Evolutionary conservation across 2,113 vertebrate genomes (phyloP).

Genomic region (Aepyceros melampus): DNA sequence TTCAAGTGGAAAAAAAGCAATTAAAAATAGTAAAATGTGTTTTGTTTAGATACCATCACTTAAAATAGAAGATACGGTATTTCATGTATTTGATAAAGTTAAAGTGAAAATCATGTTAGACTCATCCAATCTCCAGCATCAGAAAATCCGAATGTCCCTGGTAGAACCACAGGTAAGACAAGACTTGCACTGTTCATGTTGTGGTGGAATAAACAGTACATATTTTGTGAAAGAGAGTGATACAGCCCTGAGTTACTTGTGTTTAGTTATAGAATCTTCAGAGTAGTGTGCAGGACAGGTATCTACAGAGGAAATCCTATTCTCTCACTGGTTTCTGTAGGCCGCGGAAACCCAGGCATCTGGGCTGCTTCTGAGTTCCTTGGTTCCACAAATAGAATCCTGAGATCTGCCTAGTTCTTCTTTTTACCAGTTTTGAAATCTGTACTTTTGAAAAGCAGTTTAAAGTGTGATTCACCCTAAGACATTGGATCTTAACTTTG

Average conservation of each 20-base stretch:
- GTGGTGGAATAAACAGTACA: neutral
- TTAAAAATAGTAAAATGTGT: slow-evolving; percentile 18
- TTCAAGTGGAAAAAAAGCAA: neutral
- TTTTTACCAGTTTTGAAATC: neutral
- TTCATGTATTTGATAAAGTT: slow-evolving; percentile 92
- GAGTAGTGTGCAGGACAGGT: neutral
- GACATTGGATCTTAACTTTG: neutral
- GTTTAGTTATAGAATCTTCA: neutral
- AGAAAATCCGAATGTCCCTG: slow-evolving; percentile 96
- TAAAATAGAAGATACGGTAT: slow-evolving; percentile 88
- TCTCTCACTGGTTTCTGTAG: neutral
- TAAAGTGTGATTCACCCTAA: neutral
- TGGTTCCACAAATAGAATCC: neutral
- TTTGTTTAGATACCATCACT: slow-evolving; percentile 87
- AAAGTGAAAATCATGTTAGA: slow-evolving; percentile 94
- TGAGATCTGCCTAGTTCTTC: neutral
- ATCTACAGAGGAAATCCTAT: neutral
- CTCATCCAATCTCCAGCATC: slow-evolving; percentile 95
- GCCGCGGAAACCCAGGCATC: neutral
- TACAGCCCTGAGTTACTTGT: neutral
- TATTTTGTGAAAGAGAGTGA: neutral
- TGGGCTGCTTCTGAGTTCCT: neutral
- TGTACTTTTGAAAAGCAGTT: neutral
- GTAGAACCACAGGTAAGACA: slow-evolving; percentile 91
- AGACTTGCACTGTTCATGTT: neutral